Conservation (phyloP, 2,113 vertebrate genomes). For the Bambusicola thoracicus region DNA sequence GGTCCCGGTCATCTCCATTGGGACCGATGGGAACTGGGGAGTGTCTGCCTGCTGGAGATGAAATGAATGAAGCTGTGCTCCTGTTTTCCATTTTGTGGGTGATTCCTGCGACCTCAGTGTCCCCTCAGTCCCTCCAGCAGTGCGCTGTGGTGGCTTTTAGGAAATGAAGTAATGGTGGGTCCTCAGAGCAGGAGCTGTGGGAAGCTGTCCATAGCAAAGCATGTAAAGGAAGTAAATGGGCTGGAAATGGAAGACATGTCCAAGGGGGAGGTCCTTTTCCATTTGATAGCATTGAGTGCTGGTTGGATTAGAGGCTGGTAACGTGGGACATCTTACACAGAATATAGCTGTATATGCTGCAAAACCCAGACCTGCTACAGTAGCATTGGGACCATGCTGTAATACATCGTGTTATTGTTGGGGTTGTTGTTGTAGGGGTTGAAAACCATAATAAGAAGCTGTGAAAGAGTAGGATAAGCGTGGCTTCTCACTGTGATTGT, state of each 20-base stretch:
- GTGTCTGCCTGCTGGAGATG: not conserved
- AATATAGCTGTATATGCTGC: not conserved
- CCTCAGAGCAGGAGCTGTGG: conserved; percentile 1
- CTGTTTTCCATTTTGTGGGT: not conserved
- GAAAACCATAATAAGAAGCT: conserved; percentile 1
- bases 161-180: conserved; percentile 32
- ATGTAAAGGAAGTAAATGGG: conserved; percentile 52
- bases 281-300: conserved; percentile 29
- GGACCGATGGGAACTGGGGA: not conserved
- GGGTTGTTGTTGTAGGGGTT: not conserved
- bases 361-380: conserved; percentile 11
- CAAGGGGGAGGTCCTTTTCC: conserved; percentile 26
- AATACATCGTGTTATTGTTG: not conserved
- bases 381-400: not conserved
- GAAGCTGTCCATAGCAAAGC: conserved; percentile 5
- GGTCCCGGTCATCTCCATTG: not conserved
- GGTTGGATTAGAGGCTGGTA: conserved; percentile 15
- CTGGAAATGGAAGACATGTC: conserved; percentile 17
- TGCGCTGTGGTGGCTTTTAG: conserved; percentile 1
- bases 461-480: not conserved
- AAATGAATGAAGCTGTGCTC: not conserved
- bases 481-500: not conserved
- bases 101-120: not conserved
- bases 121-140: conserved; percentile 6
- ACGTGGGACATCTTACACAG: not conserved